phyloP scores from a whole-genome alignment of 1,140 invertebrate species.

The Euschistus heros region DNA sequence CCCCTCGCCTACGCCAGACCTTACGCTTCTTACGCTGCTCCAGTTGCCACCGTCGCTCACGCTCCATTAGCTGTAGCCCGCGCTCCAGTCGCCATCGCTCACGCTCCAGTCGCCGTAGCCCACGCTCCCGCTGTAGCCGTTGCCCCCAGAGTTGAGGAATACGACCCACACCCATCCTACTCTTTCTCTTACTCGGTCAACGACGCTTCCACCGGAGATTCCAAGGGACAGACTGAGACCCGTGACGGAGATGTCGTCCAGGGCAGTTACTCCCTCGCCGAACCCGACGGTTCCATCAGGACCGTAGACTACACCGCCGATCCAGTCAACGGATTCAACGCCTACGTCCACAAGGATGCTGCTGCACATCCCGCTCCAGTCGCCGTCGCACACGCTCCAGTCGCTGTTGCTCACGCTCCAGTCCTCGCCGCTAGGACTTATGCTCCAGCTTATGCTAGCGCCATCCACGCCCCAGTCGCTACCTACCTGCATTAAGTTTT shows the following conservation, averaged over 20 bases:
- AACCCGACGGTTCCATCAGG: constrained; percentile 31
- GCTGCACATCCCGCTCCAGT: not conserved
- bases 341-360: constrained; percentile 31
- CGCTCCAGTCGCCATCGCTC: not conserved
- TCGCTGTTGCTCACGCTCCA: constrained; percentile 29
- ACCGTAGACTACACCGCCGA: constrained; percentile 33
- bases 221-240: constrained; percentile 19
- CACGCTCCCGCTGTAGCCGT: not conserved
- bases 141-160: not conserved
- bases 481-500: not conserved
- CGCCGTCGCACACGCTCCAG: constrained; percentile 23
- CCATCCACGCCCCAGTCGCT: constrained; percentile 16
- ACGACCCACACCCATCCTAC: constrained; percentile 29
- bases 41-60: not conserved
- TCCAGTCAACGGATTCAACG: constrained; percentile 32
- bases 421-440: not conserved
- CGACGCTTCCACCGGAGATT: constrained; percentile 32
- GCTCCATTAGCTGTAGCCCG: not conserved
- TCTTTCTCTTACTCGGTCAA: constrained; percentile 34
- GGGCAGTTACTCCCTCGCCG: constrained; percentile 28
- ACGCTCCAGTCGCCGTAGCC: not conserved
- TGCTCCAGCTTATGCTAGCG: constrained; percentile 1
- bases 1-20: not conserved
- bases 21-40: not conserved
- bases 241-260: constrained; percentile 28